Conservation (phyloP, 2,888 invertebrate species). For the Colostygia pectinataria region DNA sequence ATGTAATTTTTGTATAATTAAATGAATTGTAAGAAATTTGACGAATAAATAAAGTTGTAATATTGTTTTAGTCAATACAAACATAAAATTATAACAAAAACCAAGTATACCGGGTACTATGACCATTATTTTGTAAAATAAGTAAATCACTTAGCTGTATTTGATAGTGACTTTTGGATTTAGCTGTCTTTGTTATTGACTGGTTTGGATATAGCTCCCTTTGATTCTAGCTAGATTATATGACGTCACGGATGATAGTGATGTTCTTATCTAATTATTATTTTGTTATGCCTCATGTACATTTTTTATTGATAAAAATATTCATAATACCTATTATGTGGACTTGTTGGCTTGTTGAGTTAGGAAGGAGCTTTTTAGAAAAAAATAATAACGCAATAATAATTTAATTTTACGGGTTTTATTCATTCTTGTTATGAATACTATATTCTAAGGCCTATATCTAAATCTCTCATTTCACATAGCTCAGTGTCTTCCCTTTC, state of each 20-base stretch:
- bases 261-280: neutral
- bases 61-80: slow-evolving; percentile 2
- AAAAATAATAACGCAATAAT: neutral
- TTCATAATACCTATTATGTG: neutral
- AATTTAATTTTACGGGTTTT: slow-evolving; percentile 7
- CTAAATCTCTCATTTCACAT: slow-evolving; percentile 8
- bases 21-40: slow-evolving; percentile 1
- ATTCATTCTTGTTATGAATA: slow-evolving; percentile 2
- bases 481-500: slow-evolving; percentile 4
- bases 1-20: neutral
- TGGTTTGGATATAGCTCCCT: neutral
- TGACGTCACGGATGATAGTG: neutral
- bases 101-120: neutral
- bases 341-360: slow-evolving; percentile 2
- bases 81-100: neutral
- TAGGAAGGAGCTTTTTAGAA: slow-evolving; percentile 1
- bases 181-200: neutral
- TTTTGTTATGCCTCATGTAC: neutral
- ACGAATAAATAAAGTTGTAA: slow-evolving; percentile 1
- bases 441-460: slow-evolving; percentile 6
- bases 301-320: neutral
- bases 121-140: neutral
- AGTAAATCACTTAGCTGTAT: neutral
- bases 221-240: neutral
- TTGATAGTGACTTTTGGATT: neutral